Evolutionary conservation across 92 coral and sea anemone genomes (phyloP).

Genomic region (Muricea muricata): DNA sequence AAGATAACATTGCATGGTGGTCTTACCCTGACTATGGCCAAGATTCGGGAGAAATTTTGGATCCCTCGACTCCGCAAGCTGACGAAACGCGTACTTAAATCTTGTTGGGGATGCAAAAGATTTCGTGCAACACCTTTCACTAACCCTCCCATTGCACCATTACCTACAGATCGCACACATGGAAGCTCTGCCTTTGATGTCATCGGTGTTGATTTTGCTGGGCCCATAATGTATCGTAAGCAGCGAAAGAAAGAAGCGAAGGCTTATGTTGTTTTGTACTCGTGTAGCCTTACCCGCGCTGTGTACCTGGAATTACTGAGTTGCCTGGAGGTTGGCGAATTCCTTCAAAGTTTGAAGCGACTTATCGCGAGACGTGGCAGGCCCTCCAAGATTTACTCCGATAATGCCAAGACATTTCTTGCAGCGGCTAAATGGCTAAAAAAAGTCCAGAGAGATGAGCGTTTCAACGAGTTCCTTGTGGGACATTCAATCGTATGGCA

Average conservation of each 20-base stretch:
- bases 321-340: background rate
- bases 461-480: background rate
- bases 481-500: background rate
- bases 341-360: background rate
- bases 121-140: background rate
- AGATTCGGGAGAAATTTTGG: background rate
- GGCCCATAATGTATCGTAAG: background rate
- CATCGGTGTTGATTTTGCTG: conserved; percentile 9
- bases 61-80: background rate
- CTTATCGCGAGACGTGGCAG: conserved; percentile 5
- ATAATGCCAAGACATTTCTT: background rate
- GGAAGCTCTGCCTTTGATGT: background rate
- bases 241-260: background rate
- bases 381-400: conserved; percentile 12
- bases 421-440: conserved; percentile 11
- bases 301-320: background rate
- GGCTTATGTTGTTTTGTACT: background rate
- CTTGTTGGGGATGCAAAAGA: background rate
- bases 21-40: background rate
- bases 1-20: background rate
- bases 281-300: background rate
- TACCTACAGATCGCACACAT: background rate
- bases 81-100: background rate
- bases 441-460: background rate
- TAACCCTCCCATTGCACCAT: background rate